Base-by-base conservation (phyloP, 30 jellyfish, hydroid and myxozoan species). In the Aurelia aurita region DNA sequence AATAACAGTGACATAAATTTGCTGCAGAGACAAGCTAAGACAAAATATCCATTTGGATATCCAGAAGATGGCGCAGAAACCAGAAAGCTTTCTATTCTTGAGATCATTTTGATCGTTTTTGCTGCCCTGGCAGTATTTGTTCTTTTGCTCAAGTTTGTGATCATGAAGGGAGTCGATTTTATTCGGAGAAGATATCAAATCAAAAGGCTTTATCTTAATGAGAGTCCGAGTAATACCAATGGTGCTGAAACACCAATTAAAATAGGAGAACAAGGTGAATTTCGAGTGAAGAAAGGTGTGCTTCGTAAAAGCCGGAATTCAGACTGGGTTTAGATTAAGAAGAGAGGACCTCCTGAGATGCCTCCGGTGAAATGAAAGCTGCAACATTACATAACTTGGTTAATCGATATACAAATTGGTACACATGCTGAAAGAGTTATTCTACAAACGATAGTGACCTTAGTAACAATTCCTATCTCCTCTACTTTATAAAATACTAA, bases 111-210 rank as follows among this genome's bases (percentile, higher is more conserved):
- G 70, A 91, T 91, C 45, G 85, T 74, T 13, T 86, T 87, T 28
- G 98, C 98, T 0, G 98, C 90, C 35, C 75, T 91, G 49, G 83
- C 98, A 7, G 75, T 86, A 7, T 13, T 87, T 5, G 87, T 91
- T 35, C 67, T 91, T 76, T 27, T 85, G 22, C 39, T 80, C 22
- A 91, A 91, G 46, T 91, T 91, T 62, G 95, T 86, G 7, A 12
- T 91, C 18, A 29, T 86, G 49, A 74, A 76, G 43, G 87, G 83
- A 3, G 74, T 86, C 34, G 75, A 74, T 45, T 86, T 73, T 46
- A 65, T 86, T 20, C 70, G 95, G 53, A 64, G 89, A 68, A 75
- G 87, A 21, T 86, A 86, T 57, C 95, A 86, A 43, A 86, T 86
- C 46, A 86, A 86, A 55, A 28, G 95, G 34, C 85, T 86, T 2